A percentile compares a stretch with the other conserved stretches of the same genome.
Evolutionary conservation across 2,797 vertebrate genomes (phyloP).

Genomic region (Xyrichtys novacula): DNA sequence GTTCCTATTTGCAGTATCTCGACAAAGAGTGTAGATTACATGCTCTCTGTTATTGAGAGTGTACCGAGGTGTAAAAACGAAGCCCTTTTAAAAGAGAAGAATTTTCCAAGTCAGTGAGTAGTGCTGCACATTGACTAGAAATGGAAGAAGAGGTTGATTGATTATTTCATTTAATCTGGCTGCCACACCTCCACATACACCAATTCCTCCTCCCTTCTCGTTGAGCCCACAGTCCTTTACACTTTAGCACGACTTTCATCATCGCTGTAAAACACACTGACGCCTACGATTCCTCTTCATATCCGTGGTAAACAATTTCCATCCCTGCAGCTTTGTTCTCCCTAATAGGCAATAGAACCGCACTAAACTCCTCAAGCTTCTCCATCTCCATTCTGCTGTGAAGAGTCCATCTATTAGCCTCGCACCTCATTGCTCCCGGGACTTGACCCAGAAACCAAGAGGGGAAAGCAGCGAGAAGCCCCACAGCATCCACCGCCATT

Average conservation of each 20-base stretch:
- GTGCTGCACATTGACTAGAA: constrained; percentile 61
- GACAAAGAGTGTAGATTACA: constrained; percentile 30
- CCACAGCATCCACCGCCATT: constrained; percentile 30
- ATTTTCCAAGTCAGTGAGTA: constrained; percentile 65
- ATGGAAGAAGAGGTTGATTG: constrained; percentile 66
- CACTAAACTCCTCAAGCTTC: constrained; percentile 69
- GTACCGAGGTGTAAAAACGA: constrained; percentile 49
- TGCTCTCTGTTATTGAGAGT: constrained; percentile 42
- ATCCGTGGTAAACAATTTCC: constrained; percentile 68
- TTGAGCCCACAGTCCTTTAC: constrained; percentile 41
- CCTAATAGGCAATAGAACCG: constrained; percentile 62
- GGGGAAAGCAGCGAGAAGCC: constrained; percentile 35
- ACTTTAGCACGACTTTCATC: constrained; percentile 55
- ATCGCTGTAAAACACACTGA: constrained; percentile 63
- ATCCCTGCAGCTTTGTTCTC: constrained; percentile 66
- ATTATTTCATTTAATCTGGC: constrained; percentile 72
- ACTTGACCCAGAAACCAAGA: constrained; percentile 79
- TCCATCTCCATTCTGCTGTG: constrained; percentile 76
- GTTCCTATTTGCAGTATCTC: constrained; percentile 10
- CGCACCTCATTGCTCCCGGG: constrained; percentile 73
- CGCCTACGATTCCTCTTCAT: constrained; percentile 65
- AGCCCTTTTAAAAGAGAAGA: constrained; percentile 49
- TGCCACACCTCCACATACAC: constrained; percentile 60
- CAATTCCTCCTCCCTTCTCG: constrained; percentile 44
- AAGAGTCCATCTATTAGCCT: constrained; percentile 82